phyloP scores from a whole-genome alignment of 2,888 invertebrate species.

The Glyphotaelius pellucidus region DNA sequence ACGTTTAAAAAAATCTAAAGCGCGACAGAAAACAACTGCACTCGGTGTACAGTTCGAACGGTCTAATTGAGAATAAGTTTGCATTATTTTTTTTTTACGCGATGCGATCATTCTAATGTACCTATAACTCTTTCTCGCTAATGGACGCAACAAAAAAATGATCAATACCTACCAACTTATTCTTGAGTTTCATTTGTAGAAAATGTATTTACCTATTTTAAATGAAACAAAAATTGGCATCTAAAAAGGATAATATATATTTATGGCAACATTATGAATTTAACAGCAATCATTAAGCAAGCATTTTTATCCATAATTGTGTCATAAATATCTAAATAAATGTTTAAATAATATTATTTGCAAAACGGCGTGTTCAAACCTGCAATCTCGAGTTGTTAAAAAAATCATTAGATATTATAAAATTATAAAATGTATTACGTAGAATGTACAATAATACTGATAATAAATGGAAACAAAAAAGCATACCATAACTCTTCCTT shows the following conservation, averaged over 20 bases:
- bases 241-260: too few relatives aligned
- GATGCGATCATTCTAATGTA: too few relatives aligned
- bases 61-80: not conserved
- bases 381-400: not conserved
- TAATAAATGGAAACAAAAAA: not conserved
- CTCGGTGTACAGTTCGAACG: not conserved
- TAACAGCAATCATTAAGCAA: not conserved
- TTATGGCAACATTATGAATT: not conserved
- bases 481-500: slow-evolving; percentile 45
- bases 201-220: too few relatives aligned
- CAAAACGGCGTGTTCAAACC: not conserved
- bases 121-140: not conserved
- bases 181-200: not conserved
- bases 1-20: not conserved
- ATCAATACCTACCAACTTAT: not conserved
- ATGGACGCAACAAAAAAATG: not conserved
- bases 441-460: not conserved
- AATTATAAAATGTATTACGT: not conserved
- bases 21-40: not conserved
- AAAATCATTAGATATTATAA: not conserved
- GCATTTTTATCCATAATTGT: not conserved
- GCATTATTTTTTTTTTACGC: not conserved
- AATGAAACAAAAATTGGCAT: too few relatives aligned
- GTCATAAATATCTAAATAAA: not conserved
- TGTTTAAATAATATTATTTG: not conserved